Base-by-base conservation (phyloP, 1,140 invertebrate species). In the Heliconius nattereri region DNA sequence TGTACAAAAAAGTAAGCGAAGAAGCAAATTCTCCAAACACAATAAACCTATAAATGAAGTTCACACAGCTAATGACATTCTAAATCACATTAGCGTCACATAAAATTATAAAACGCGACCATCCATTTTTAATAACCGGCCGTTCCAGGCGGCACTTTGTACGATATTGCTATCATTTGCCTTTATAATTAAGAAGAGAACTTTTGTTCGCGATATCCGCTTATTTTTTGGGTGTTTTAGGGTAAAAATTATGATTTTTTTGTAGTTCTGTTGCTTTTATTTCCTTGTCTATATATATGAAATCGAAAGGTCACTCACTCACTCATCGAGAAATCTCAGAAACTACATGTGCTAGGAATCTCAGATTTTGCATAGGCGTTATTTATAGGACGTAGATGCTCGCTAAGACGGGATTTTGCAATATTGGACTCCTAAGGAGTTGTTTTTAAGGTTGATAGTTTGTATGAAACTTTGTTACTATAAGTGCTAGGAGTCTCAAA, bases 71-170 rank as follows among this genome's bases (percentile, higher is more conserved):
- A 49, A 73, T n/a, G 45, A 52, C 52, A 73, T 73, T 49, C 40
- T 73, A 73, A 73, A 73, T 75, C 74, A 57, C 54, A 75, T 75
- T 75, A 75, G 37, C 32, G 74, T 60, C 54, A 60, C 54, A 60
- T 60, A 75, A 75, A 75, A 75, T 60, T 75, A 75, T 75, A 20
- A 66, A 75, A 52, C 19, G 19, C 23, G 7, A 32, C 73, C 73
- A 75, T 75, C 73, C 60, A 75, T 75, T 75, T 54, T 75, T 75
- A 75, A 75, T 75, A 75, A 60, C 73, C 45, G 73, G 52, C 20
- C 26, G 26, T 75, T 60, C 57, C 16, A 23, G 11, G 73, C 74
- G 74, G 54, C 54, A 37, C 32, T 75, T 37, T 35, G 29, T 37
- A 75, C 45, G 45, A 57, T 54, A 57, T 75, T 75, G 73, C 73